A percentile compares a stretch with the other conserved stretches of the same genome.
These are phyloP conservation scores for Phaenicophaeus curvirostris DNA, from an alignment of 2,797 vertebrate genomes.

Conservation along the genomic window DNA sequence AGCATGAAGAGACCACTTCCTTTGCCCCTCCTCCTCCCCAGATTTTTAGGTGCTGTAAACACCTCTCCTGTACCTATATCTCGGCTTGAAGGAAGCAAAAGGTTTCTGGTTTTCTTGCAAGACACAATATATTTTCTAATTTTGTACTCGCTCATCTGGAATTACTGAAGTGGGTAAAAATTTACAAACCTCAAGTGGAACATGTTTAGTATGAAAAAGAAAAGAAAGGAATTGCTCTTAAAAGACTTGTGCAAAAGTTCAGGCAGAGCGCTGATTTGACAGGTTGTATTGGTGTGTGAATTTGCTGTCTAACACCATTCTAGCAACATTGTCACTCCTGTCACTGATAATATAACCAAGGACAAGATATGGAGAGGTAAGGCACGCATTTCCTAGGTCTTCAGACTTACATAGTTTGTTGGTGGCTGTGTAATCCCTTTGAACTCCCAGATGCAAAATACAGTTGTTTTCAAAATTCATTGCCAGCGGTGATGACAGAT, in stretches of 20 bases:
- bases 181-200: neutral
- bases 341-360: conserved; percentile 40
- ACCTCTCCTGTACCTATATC: neutral
- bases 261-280: neutral
- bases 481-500: conserved; percentile 48
- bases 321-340: neutral
- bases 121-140: neutral
- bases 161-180: neutral
- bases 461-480: conserved; percentile 39
- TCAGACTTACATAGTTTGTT: neutral
- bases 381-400: neutral
- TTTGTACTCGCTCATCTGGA: neutral
- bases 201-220: neutral
- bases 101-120: neutral
- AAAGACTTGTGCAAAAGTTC: neutral
- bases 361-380: neutral
- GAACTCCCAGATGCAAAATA: conserved; percentile 28
- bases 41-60: neutral
- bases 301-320: conserved; percentile 28
- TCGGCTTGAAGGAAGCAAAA: neutral
- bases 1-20: neutral
- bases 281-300: conserved; percentile 24
- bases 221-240: neutral
- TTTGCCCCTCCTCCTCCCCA: neutral
- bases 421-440: neutral